Evolutionary conservation across 2,113 vertebrate species (phyloP).

Genomic region (Mormyrus iriodes): DNA sequence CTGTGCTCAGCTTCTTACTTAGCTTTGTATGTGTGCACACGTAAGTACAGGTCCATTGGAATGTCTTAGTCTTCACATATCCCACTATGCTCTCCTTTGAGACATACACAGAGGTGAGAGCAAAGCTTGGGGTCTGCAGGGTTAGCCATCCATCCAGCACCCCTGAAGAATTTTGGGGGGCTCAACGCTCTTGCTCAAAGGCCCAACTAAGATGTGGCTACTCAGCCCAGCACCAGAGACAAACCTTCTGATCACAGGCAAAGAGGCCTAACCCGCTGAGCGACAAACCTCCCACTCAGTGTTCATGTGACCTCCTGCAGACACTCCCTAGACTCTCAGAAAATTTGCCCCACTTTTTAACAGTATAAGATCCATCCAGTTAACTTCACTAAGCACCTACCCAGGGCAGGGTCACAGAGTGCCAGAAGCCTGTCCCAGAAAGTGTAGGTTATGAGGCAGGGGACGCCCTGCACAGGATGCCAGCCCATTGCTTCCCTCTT

Average conservation of each 20-base stretch:
- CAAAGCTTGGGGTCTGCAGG: background rate
- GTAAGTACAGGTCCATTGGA: background rate
- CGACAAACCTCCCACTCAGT: background rate
- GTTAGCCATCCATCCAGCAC: background rate
- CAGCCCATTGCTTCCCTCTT: background rate
- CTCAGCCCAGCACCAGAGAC: background rate
- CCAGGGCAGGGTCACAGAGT: background rate
- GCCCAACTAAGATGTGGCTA: background rate
- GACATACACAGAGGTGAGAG: background rate
- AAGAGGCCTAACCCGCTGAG: background rate
- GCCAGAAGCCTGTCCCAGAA: background rate
- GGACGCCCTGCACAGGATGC: background rate
- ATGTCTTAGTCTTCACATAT: background rate
- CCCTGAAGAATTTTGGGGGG: background rate
- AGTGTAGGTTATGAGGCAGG: background rate
- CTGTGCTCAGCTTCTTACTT: background rate
- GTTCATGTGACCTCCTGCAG: background rate
- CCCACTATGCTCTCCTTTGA: background rate
- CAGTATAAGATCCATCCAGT: background rate
- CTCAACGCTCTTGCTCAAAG: background rate
- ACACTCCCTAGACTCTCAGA: background rate
- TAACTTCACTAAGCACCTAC: background rate
- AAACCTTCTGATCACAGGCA: background rate
- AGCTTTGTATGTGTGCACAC: background rate
- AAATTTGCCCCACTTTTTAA: background rate